These are phyloP conservation scores for Gnathonemus echidnorhynchus DNA, from an alignment of 2,113 vertebrate species.

Conservation along the genomic window DNA sequence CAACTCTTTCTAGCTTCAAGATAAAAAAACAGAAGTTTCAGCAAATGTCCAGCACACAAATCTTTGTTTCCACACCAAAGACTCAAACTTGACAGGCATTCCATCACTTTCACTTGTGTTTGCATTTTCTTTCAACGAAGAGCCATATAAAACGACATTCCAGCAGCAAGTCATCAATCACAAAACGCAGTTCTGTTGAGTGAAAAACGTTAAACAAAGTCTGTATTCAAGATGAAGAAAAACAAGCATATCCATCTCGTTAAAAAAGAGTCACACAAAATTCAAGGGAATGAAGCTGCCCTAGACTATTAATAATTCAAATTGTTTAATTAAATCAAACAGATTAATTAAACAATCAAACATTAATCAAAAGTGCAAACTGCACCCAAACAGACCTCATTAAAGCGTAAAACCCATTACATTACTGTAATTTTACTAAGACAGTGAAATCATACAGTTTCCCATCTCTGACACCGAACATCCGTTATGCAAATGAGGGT, in stretches of 20 bases:
- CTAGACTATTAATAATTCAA: constrained; percentile 1
- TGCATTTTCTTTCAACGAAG: not conserved
- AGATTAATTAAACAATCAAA: constrained; percentile 9
- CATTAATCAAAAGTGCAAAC: constrained; percentile 6
- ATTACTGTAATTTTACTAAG: constrained; percentile 9
- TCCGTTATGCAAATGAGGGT: not conserved
- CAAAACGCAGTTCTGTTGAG: not conserved
- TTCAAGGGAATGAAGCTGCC: not conserved
- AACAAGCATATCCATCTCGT: not conserved
- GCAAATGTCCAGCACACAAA: not conserved
- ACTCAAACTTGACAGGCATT: not conserved
- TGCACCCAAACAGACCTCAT: constrained; percentile 8
- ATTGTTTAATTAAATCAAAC: constrained; percentile 13
- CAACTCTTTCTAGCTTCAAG: not conserved
- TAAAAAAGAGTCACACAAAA: not conserved
- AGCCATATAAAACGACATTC: not conserved
- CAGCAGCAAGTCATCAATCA: constrained; percentile 2
- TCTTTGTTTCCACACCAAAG: not conserved
- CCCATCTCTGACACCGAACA: not conserved
- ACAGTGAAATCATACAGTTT: constrained; percentile 4
- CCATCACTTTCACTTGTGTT: not conserved
- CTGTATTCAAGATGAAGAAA: not conserved
- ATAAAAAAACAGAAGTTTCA: not conserved
- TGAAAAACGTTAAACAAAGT: not conserved
- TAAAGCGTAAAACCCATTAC: not conserved